Percentiles rank a stretch among this genome's conserved stretches.
Conservation (phyloP, 2,888 invertebrate species). For the Pachymerium ferrugineum region DNA sequence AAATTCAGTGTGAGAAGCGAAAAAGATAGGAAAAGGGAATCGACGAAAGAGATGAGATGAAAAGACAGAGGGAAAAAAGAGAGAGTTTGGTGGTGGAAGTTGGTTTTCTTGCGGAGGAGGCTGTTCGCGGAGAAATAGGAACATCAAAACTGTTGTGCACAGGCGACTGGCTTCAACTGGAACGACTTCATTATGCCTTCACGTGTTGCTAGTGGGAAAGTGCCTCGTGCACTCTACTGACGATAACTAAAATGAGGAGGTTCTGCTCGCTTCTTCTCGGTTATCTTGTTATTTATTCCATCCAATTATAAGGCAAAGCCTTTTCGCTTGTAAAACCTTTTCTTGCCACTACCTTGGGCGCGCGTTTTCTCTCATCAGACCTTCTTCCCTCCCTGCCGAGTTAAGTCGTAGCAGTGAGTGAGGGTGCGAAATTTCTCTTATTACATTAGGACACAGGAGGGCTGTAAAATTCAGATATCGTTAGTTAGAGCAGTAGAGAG, state of each 20-base stretch:
- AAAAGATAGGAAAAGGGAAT: neutral
- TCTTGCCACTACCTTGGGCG: neutral
- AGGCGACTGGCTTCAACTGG: slow-evolving; percentile 11
- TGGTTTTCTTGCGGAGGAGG: neutral
- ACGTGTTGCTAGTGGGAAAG: slow-evolving; percentile 20
- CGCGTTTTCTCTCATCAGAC: neutral
- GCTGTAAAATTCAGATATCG: slow-evolving; percentile 31
- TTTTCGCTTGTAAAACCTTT: neutral
- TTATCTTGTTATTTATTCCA: slow-evolving; percentile 32
- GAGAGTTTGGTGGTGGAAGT: neutral
- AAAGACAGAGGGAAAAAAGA: neutral
- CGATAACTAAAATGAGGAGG: slow-evolving; percentile 22
- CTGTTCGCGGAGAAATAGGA: neutral
- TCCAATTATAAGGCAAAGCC: slow-evolving; percentile 30
- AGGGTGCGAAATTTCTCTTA: slow-evolving; percentile 28
- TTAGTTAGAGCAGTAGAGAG: slow-evolving; percentile 12
- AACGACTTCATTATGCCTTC: slow-evolving; percentile 24
- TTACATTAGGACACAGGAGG: slow-evolving; percentile 24
- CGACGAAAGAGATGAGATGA: neutral
- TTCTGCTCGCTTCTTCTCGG: slow-evolving; percentile 27
- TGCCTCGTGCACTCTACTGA: slow-evolving; percentile 7
- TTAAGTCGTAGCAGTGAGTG: neutral
- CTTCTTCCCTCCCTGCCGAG: neutral
- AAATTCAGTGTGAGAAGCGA: neutral
- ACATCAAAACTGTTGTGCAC: slow-evolving; percentile 17